These are phyloP conservation scores for Bubo scandiacus DNA, from an alignment of 2,113 vertebrate species.

Conservation along the genomic window DNA sequence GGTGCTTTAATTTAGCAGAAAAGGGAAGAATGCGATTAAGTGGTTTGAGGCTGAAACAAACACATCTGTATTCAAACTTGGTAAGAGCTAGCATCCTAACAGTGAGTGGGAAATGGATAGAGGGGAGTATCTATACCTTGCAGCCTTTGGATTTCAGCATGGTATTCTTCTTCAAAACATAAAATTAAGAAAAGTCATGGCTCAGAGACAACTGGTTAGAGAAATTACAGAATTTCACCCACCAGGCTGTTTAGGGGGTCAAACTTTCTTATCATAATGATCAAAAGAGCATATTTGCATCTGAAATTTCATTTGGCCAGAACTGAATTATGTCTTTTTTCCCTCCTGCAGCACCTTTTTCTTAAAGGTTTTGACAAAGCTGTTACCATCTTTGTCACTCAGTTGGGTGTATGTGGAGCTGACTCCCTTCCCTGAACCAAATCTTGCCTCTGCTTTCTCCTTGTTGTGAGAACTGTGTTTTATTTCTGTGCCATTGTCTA, in stretches of 20 bases:
- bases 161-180: not conserved
- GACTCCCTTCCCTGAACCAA: not conserved
- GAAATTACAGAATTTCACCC: not conserved
- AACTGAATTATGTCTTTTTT: not conserved
- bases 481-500: not conserved
- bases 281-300: not conserved
- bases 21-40: not conserved
- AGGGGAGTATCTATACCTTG: not conserved
- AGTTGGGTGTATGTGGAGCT: not conserved
- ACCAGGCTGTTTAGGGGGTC: not conserved
- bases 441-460: not conserved
- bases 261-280: not conserved
- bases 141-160: not conserved
- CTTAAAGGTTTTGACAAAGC: not conserved
- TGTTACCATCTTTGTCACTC: not conserved
- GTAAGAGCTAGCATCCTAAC: not conserved
- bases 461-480: not conserved
- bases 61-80: not conserved
- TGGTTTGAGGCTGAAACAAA: not conserved
- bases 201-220: not conserved
- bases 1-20: constrained; percentile 65
- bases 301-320: not conserved
- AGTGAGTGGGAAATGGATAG: not conserved
- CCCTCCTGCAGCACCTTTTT: not conserved
- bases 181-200: not conserved